phyloP scores from a whole-genome alignment of 2,888 invertebrate genomes.

The Bhutanitis thaidina region DNA sequence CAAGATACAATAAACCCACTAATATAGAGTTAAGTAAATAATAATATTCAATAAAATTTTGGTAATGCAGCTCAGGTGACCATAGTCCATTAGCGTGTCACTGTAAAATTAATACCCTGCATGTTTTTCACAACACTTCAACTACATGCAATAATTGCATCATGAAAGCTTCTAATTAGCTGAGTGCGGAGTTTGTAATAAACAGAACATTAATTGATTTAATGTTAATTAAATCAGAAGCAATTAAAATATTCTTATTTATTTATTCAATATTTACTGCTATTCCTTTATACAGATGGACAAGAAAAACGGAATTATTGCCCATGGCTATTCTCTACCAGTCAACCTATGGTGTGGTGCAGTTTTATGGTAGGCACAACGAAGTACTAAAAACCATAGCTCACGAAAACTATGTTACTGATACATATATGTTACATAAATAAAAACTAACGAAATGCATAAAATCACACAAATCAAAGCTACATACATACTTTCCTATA shows the following conservation, averaged over 20 bases:
- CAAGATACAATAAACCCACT: not conserved
- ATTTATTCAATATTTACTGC: no score
- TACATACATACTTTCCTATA: no score
- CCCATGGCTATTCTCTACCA: no score
- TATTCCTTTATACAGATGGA: no score
- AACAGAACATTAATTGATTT: conserved; percentile 36
- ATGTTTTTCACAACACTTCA: conserved; percentile 58
- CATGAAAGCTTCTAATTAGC: conserved; percentile 60
- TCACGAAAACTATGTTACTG: no score
- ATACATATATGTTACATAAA: no score
- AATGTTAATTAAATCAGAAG: conserved; percentile 34
- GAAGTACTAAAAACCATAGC: no score
- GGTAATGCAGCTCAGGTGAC: conserved; percentile 41
- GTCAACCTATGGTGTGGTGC: no score
- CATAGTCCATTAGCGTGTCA: conserved; percentile 55
- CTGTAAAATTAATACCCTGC: conserved; percentile 59
- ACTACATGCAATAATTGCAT: conserved; percentile 54
- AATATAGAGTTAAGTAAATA: conserved; percentile 5
- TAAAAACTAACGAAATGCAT: no score
- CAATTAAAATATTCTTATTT: not conserved
- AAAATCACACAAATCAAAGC: no score
- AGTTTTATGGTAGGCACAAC: no score
- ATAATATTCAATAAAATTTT: conserved; percentile 8
- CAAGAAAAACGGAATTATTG: no score
- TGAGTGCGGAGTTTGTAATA: conserved; percentile 42